These are phyloP conservation scores for Sitta carolinensis DNA, from an alignment of 2,797 vertebrate species.

Conservation along the genomic window DNA sequence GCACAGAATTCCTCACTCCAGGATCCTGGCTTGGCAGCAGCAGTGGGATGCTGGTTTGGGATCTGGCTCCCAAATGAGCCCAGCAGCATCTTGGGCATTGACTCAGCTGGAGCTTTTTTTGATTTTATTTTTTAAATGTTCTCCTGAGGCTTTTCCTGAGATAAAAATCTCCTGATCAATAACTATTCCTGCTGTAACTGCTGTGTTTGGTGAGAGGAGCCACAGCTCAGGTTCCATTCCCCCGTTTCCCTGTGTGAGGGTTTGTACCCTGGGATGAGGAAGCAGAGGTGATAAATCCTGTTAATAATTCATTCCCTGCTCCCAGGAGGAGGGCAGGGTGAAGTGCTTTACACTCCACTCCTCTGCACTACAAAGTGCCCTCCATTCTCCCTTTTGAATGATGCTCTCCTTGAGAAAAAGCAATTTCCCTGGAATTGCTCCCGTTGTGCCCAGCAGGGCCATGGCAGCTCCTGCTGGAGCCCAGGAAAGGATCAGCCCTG, in stretches of 20 bases:
- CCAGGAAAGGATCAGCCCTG: background rate
- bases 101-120: background rate
- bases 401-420: background rate
- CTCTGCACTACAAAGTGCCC: background rate
- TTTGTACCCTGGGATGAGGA: background rate
- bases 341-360: background rate
- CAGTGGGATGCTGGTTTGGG: rapidly evolving
- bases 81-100: background rate
- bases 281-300: background rate
- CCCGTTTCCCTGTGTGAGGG: rapidly evolving
- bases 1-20: background rate
- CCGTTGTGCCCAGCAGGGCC: rapidly evolving
- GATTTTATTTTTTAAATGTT: no score
- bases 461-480: background rate
- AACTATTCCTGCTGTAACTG: background rate
- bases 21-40: background rate
- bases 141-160: background rate
- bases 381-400: background rate
- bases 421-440: background rate
- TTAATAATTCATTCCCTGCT: background rate
- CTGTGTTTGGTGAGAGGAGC: background rate
- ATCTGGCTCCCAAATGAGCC: rapidly evolving
- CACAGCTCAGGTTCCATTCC: background rate
- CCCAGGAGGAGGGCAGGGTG: background rate
- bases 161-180: background rate